Percentiles rank a stretch among this genome's conserved stretches.
These are phyloP conservation scores for Branchellion lobata DNA, from an alignment of 2,888 invertebrate genomes.

Conservation along the genomic window DNA sequence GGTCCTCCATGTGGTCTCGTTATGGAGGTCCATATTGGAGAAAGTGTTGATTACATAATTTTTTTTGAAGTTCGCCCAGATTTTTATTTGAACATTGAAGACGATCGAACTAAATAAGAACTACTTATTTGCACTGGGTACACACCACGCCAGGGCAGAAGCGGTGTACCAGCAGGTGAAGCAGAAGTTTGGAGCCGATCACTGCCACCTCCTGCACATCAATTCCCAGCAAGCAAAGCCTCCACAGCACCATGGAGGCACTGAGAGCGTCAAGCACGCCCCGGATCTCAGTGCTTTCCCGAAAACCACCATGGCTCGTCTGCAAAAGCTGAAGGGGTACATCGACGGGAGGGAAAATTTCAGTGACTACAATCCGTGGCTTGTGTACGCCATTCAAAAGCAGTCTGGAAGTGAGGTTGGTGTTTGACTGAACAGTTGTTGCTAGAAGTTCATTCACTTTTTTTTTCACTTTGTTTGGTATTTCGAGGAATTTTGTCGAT, in stretches of 20 bases:
- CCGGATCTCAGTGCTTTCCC: background rate
- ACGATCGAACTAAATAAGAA: too few species aligned
- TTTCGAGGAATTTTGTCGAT: too few species aligned
- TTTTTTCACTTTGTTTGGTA: too few species aligned
- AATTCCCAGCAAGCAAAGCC: conserved; percentile 69
- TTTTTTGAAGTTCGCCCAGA: too few species aligned
- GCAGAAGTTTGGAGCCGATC: conserved; percentile 79
- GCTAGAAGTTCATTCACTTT: too few species aligned
- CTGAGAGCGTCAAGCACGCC: background rate
- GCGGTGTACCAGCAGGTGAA: conserved; percentile 80
- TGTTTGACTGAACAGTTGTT: too few species aligned
- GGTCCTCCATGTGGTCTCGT: too few species aligned
- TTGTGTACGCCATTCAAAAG: background rate
- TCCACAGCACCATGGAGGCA: conserved; percentile 53
- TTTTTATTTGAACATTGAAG: too few species aligned
- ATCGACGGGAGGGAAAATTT: background rate
- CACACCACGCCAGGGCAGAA: conserved; percentile 83
- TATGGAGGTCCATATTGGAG: too few species aligned
- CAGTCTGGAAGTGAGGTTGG: background rate
- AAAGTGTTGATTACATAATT: too few species aligned
- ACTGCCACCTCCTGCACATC: conserved; percentile 84
- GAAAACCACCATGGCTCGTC: background rate
- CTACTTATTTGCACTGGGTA: too few species aligned
- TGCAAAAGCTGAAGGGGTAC: background rate
- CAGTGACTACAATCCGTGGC: background rate